Evolutionary conservation across 1,140 invertebrate species (phyloP).

Genomic region (Hesperophylax magnus): DNA sequence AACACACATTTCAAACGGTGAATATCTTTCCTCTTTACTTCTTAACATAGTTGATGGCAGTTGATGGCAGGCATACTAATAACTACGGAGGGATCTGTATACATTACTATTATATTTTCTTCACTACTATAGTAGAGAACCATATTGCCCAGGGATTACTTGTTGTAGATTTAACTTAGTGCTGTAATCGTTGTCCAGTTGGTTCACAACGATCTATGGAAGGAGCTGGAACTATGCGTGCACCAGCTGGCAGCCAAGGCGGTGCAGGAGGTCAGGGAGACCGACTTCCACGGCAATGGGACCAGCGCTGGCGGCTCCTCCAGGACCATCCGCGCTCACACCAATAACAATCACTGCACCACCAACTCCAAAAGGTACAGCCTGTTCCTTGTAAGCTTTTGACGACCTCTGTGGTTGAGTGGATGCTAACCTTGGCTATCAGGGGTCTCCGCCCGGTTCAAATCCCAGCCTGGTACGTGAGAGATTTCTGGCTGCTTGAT

Average conservation of each 20-base stretch:
- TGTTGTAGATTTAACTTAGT: neutral
- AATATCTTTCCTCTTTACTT: neutral
- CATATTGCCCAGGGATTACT: neutral
- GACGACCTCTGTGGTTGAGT: neutral
- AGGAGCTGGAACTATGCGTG: conserved; percentile 4
- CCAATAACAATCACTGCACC: neutral
- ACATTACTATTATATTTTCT: no score
- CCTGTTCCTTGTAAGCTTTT: neutral
- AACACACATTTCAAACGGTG: conserved; percentile 1
- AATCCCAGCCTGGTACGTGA: no score
- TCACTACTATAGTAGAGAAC: no score
- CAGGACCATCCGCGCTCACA: neutral
- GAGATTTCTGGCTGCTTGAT: no score
- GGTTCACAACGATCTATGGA: neutral
- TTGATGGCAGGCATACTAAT: no score
- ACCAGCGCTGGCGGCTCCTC: no score
- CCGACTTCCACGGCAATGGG: neutral
- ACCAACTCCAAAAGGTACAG: neutral
- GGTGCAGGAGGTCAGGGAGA: neutral
- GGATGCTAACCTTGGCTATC: no score
- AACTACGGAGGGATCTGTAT: no score
- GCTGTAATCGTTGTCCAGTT: neutral
- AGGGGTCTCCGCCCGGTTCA: no score
- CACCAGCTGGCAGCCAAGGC: neutral
- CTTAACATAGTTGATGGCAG: no score